Conservation (phyloP, 2,888 invertebrate genomes). For the Melitaea athalia region DNA sequence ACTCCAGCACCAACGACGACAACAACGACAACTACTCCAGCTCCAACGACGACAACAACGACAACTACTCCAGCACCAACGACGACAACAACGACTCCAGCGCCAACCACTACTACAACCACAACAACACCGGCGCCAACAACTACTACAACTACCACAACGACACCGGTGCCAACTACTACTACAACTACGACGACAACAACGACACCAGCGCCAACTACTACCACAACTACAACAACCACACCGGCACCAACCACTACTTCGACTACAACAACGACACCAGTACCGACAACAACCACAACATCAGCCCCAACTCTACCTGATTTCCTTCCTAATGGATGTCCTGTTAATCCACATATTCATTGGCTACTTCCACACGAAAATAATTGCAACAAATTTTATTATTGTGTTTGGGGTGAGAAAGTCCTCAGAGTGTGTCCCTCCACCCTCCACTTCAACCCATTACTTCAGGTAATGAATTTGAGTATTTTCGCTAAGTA, state of each 20-base stretch:
- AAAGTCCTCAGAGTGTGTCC: slow-evolving; percentile 53
- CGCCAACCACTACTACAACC: slow-evolving; percentile 1
- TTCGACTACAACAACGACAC: not conserved
- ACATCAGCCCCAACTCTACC: slow-evolving; percentile 36
- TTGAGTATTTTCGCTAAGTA: not conserved
- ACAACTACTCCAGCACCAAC: slow-evolving; percentile 10
- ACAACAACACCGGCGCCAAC: slow-evolving; percentile 15
- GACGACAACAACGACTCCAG: slow-evolving; percentile 14
- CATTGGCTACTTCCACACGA: slow-evolving; percentile 66
- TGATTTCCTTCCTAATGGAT: slow-evolving; percentile 57
- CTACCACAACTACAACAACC: slow-evolving; percentile 12
- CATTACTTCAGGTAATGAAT: slow-evolving; percentile 53
- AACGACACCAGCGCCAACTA: slow-evolving; percentile 9
- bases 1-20: slow-evolving; percentile 49
- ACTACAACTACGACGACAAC: slow-evolving; percentile 39
- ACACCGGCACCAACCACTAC: slow-evolving; percentile 3
- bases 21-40: slow-evolving; percentile 55
- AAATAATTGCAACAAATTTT: slow-evolving; percentile 61
- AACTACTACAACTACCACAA: slow-evolving; percentile 27
- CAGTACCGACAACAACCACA: slow-evolving; percentile 32
- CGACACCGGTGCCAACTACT: slow-evolving; percentile 34
- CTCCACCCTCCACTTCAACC: slow-evolving; percentile 57
- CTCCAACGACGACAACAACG: slow-evolving; percentile 41
- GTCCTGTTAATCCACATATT: slow-evolving; percentile 59
- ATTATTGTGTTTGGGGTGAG: slow-evolving; percentile 67